These are phyloP conservation scores for Ophonus ardosiacus DNA, from an alignment of 2,888 invertebrate species.

Conservation along the genomic window DNA sequence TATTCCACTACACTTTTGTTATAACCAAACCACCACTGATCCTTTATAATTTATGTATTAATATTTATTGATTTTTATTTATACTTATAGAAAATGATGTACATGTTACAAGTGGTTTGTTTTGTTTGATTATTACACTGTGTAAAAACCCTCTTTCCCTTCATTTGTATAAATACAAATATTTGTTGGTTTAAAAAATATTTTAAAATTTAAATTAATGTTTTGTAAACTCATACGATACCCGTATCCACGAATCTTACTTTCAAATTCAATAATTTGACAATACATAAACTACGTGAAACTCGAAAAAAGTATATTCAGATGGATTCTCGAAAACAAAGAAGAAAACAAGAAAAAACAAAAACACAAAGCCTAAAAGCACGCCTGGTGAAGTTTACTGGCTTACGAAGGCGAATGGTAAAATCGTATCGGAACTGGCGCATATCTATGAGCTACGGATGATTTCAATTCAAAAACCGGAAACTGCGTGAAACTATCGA, in stretches of 20 bases:
- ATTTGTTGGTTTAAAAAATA: not conserved
- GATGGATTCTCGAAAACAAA: constrained; percentile 15
- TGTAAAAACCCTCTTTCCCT: too few species aligned
- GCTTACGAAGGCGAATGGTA: not conserved
- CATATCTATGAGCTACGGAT: constrained; percentile 50
- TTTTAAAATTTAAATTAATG: not conserved
- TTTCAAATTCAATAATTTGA: constrained; percentile 30
- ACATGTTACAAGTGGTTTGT: too few species aligned
- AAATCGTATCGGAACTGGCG: constrained; percentile 34
- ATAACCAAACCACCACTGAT: too few species aligned
- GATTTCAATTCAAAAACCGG: constrained; percentile 61
- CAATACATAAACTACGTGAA: constrained; percentile 7
- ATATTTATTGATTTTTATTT: too few species aligned
- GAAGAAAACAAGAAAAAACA: constrained; percentile 39
- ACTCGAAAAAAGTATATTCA: constrained; percentile 13
- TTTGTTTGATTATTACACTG: too few species aligned
- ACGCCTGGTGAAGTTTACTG: constrained; percentile 26
- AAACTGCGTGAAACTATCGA: constrained; percentile 57
- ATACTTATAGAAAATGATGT: too few species aligned
- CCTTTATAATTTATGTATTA: too few species aligned
- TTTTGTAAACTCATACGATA: not conserved
- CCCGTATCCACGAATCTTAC: not conserved
- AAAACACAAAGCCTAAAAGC: constrained; percentile 11
- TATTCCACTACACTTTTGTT: too few species aligned
- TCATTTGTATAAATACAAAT: too few species aligned